phyloP scores from a whole-genome alignment of 2,113 vertebrate species.

The Genyomyrus donnyi region DNA sequence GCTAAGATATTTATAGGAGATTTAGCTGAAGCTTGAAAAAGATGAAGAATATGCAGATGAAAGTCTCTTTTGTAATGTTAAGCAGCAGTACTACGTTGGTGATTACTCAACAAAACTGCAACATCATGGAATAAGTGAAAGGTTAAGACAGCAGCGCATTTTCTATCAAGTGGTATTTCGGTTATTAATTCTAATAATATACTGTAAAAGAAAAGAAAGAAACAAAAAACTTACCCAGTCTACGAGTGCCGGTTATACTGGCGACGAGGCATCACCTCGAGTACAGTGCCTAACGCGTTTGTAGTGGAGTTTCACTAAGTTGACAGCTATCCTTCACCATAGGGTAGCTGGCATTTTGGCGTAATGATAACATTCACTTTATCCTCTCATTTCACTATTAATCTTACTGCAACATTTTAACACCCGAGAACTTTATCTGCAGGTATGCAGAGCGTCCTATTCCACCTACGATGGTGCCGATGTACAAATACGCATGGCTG shows the following conservation, averaged over 20 bases:
- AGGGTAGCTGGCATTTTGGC: not conserved
- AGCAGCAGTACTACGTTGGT: not conserved
- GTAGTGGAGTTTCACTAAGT: not conserved
- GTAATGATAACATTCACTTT: not conserved
- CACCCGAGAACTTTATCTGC: not conserved
- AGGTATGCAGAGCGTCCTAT: not conserved
- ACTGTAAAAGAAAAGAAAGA: not conserved
- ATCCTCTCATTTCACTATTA: not conserved
- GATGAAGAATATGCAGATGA: not conserved
- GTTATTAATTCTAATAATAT: not conserved
- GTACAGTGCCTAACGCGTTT: not conserved
- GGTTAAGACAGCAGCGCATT: not conserved
- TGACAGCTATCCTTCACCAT: not conserved
- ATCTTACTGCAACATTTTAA: not conserved
- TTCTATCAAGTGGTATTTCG: not conserved
- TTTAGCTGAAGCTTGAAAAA: not conserved
- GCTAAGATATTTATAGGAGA: conserved; percentile 25
- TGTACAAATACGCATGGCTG: not conserved
- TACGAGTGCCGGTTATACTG: not conserved
- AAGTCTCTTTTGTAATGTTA: not conserved
- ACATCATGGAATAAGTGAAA: not conserved
- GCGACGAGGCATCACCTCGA: not conserved
- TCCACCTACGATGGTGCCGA: not conserved
- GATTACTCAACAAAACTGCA: not conserved
- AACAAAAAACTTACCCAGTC: not conserved